A percentile compares a stretch with the other conserved stretches of the same genome.
phyloP scores from a whole-genome alignment of 2,113 vertebrate genomes.

The Cephalopholis sonnerati region DNA sequence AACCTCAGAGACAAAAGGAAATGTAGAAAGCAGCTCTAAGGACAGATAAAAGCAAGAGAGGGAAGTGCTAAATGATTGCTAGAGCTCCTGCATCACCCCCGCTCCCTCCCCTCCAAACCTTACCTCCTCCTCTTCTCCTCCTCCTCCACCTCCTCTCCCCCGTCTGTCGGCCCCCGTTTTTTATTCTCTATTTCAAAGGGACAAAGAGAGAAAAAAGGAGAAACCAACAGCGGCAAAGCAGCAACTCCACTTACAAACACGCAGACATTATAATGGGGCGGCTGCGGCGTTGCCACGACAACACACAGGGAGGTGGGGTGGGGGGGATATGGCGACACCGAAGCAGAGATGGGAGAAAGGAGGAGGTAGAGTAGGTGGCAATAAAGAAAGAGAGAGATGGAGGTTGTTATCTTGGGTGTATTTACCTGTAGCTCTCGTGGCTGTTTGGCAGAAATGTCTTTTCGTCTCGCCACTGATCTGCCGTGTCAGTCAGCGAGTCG shows the following conservation, averaged over 20 bases:
- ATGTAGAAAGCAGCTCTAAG: conserved; percentile 77
- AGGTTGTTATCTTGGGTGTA: conserved; percentile 64
- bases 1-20: conserved; percentile 78
- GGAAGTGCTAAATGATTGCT: conserved; percentile 79
- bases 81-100: conserved; percentile 40
- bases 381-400: conserved; percentile 51
- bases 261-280: conserved; percentile 78
- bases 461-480: conserved; percentile 57
- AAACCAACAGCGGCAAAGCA: conserved; percentile 66
- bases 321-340: conserved; percentile 46
- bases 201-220: conserved; percentile 68
- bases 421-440: conserved; percentile 69
- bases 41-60: conserved; percentile 76
- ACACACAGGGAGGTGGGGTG: conserved; percentile 65
- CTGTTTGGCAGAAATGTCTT: conserved; percentile 54
- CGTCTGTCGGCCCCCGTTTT: conserved; percentile 37
- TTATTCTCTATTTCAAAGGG: conserved; percentile 73
- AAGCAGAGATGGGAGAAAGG: conserved; percentile 50
- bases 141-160: conserved; percentile 29
- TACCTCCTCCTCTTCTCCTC: conserved; percentile 29
- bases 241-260: conserved; percentile 78
- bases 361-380: conserved; percentile 71
- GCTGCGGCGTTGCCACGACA: conserved; percentile 82
- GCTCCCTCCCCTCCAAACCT: conserved; percentile 1
- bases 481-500: conserved; percentile 49